Evolutionary conservation across 2,888 invertebrate species (phyloP).

Genomic region (Xanthorhoe designata): DNA sequence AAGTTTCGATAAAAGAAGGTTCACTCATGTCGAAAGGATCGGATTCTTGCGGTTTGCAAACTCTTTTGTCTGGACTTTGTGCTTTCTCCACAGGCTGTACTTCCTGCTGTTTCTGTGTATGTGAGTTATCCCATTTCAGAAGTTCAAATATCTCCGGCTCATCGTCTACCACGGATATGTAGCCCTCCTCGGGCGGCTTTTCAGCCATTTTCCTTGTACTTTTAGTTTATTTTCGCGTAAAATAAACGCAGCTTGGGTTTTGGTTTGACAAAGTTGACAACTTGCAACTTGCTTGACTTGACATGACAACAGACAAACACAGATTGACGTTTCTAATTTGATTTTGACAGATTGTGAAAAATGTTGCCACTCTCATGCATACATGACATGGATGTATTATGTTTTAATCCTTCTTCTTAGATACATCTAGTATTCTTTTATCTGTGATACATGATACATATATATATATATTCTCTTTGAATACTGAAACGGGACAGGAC

Average conservation of each 20-base stretch:
- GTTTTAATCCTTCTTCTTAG: no score
- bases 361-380: no score
- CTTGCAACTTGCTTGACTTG: no score
- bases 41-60: conserved; percentile 63
- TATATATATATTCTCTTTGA: no score
- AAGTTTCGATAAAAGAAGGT: conserved; percentile 69
- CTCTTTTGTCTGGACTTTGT: conserved; percentile 71
- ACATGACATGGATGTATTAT: no score
- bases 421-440: no score
- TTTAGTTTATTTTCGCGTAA: conserved; percentile 62
- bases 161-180: conserved; percentile 80
- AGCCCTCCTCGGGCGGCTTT: conserved; percentile 78
- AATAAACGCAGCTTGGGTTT: conserved; percentile 58
- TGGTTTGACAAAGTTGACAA: conserved; percentile 54
- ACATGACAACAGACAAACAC: conserved; percentile 46
- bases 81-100: conserved; percentile 67
- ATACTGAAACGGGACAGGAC: no score
- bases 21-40: conserved; percentile 76
- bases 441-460: no score
- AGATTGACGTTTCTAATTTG: conserved; percentile 44
- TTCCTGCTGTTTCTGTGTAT: conserved; percentile 65
- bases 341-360: background rate
- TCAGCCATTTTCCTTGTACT: conserved; percentile 70
- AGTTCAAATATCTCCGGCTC: conserved; percentile 79
- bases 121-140: conserved; percentile 78